phyloP scores from a whole-genome alignment of 2,113 vertebrate species.

The Tauraco erythrolophus region DNA sequence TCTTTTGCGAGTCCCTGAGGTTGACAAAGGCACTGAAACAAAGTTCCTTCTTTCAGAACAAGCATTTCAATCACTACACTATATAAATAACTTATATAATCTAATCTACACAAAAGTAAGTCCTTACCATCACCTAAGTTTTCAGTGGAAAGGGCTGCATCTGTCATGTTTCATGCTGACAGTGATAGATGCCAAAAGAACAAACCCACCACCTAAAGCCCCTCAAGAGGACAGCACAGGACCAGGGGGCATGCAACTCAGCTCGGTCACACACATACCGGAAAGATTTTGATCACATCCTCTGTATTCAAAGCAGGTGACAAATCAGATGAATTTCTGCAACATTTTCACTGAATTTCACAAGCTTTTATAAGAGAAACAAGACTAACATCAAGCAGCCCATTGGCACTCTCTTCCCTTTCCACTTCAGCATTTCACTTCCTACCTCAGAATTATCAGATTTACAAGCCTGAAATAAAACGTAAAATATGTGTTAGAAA shows the following conservation, averaged over 20 bases:
- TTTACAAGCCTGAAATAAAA: constrained; percentile 25
- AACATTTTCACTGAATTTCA: not conserved
- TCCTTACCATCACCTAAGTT: not conserved
- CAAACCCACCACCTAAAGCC: not conserved
- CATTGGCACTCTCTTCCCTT: not conserved
- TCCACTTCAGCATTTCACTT: not conserved
- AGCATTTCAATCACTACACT: not conserved
- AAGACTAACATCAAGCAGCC: not conserved
- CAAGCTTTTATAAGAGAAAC: not conserved
- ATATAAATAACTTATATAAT: not conserved
- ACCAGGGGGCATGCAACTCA: not conserved
- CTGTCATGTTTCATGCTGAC: not conserved
- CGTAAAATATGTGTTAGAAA: not conserved
- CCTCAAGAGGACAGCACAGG: not conserved
- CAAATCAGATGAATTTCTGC: not conserved
- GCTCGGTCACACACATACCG: not conserved
- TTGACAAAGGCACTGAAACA: not conserved
- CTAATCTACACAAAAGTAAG: not conserved
- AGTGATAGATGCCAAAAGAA: not conserved
- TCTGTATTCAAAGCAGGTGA: not conserved
- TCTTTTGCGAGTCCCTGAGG: not conserved
- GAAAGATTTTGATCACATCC: not conserved
- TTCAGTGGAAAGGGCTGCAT: not conserved
- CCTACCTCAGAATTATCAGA: not conserved
- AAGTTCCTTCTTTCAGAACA: not conserved